Percentiles rank a stretch among this genome's conserved stretches.
phyloP scores from a whole-genome alignment of 2,797 vertebrate genomes.

The Danio kyathit region DNA sequence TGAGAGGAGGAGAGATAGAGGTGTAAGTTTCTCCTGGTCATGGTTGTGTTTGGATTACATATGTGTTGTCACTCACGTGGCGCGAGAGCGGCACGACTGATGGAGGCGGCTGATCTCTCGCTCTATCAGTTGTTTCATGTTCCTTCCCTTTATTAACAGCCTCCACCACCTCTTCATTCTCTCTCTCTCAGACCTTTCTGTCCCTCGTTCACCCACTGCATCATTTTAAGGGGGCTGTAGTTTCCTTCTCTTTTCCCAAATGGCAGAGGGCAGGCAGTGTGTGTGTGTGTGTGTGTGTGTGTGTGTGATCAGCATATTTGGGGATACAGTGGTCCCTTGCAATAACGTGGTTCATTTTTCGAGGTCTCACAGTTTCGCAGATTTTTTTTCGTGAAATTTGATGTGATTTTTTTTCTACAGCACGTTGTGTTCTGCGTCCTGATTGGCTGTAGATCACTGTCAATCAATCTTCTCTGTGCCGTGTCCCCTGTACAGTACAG shows the following conservation, averaged over 20 bases:
- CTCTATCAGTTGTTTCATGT: background rate
- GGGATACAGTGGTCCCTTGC: too few species aligned
- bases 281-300: too few species aligned
- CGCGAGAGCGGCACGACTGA: slow-evolving; percentile 23
- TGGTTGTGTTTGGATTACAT: slow-evolving; percentile 38
- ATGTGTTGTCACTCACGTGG: slow-evolving; percentile 33
- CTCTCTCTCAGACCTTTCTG: slow-evolving; percentile 47
- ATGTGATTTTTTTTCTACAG: too few species aligned
- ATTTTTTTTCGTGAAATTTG: too few species aligned
- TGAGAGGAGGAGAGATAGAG: slow-evolving; percentile 32
- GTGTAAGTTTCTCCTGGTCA: slow-evolving; percentile 46
- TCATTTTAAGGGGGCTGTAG: slow-evolving; percentile 66
- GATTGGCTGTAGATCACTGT: too few species aligned
- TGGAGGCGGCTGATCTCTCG: slow-evolving; percentile 3
- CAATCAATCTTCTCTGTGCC: too few species aligned
- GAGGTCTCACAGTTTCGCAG: too few species aligned
- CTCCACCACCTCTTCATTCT: slow-evolving; percentile 47
- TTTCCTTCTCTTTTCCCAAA: slow-evolving; percentile 68
- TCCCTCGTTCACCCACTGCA: slow-evolving; percentile 71
- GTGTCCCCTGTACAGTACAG: too few species aligned
- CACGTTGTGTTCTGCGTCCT: too few species aligned
- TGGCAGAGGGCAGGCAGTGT: slow-evolving; percentile 66
- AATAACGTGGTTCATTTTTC: too few species aligned
- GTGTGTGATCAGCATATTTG: too few species aligned
- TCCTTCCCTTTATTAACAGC: slow-evolving; percentile 1